These are phyloP conservation scores for Sphecodes monilicornis DNA, from an alignment of 2,888 invertebrate species.

Conservation along the genomic window DNA sequence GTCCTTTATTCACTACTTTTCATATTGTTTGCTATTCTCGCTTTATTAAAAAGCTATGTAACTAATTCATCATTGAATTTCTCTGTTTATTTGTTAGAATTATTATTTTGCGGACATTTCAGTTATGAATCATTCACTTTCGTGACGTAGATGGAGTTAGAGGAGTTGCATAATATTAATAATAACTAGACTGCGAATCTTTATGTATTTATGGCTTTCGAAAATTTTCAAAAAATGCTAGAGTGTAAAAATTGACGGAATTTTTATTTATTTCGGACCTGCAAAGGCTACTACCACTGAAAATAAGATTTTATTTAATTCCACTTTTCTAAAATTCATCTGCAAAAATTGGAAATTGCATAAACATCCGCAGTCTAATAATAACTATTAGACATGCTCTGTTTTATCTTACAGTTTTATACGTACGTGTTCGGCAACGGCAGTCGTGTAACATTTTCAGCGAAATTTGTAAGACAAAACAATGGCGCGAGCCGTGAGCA, in stretches of 20 bases:
- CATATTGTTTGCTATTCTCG: background rate
- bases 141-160: too few species aligned
- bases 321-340: too few species aligned
- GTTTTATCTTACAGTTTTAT: background rate
- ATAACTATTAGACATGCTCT: background rate
- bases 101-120: background rate
- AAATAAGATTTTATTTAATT: too few species aligned
- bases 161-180: background rate
- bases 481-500: background rate
- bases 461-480: slow-evolving; percentile 11
- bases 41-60: background rate
- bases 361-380: too few species aligned
- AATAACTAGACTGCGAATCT: too few species aligned
- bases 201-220: too few species aligned
- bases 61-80: background rate
- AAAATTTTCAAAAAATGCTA: too few species aligned
- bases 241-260: too few species aligned
- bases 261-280: too few species aligned
- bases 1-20: background rate
- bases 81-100: background rate
- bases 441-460: background rate
- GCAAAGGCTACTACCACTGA: too few species aligned
- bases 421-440: background rate
- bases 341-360: too few species aligned
- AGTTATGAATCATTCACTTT: too few species aligned